These are phyloP conservation scores for Pheucticus melanocephalus DNA, from an alignment of 2,113 vertebrate species.

Conservation along the genomic window DNA sequence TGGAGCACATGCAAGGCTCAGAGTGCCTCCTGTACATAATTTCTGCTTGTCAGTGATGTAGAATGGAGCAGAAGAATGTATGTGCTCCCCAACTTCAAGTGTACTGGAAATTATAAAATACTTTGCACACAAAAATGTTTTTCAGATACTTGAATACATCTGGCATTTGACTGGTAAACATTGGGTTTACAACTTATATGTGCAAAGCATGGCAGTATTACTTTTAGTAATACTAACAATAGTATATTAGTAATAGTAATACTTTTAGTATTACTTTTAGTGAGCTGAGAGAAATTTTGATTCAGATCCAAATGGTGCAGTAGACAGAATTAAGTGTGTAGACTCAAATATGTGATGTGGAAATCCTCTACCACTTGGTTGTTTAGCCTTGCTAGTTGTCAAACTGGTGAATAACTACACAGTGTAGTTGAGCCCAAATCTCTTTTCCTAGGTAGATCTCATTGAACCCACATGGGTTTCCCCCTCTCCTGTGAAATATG, in stretches of 20 bases:
- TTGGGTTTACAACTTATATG: neutral
- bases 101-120: neutral
- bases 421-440: neutral
- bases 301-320: neutral
- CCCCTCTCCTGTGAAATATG: neutral
- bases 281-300: neutral
- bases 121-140: accelerated
- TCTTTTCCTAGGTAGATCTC: neutral
- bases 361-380: neutral
- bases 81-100: neutral
- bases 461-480: neutral
- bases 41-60: neutral
- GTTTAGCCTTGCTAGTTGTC: neutral
- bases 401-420: neutral
- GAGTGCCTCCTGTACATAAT: neutral
- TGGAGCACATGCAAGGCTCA: neutral
- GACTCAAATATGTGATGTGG: neutral
- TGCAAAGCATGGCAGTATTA: neutral
- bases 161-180: neutral
- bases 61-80: neutral
- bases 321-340: neutral
- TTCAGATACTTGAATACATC: neutral
- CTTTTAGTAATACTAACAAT: too few species aligned
- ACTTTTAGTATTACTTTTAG: neutral
- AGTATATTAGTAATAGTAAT: too few species aligned